Conservation (phyloP, 2,888 invertebrate species). For the Emesis furor region DNA sequence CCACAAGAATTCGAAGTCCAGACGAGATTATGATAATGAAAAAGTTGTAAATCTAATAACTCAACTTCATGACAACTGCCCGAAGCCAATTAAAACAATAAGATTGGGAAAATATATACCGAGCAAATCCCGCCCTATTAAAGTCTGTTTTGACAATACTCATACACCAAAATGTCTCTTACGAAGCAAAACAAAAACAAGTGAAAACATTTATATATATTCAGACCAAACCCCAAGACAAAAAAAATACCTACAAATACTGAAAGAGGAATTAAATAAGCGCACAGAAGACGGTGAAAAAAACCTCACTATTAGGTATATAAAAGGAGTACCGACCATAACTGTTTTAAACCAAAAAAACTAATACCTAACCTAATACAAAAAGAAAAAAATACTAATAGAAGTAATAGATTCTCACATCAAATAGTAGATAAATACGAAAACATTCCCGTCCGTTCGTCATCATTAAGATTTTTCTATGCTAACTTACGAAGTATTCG, state of each 20-base stretch:
- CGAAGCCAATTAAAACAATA: constrained; percentile 62
- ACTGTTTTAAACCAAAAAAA: too few relatives aligned
- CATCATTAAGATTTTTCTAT: too few relatives aligned
- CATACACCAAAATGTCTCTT: constrained; percentile 23
- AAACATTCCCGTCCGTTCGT: constrained; percentile 44
- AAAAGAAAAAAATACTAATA: too few relatives aligned
- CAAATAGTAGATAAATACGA: constrained; percentile 52
- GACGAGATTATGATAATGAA: constrained; percentile 54
- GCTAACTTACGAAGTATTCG: constrained; percentile 48
- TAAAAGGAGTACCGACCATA: too few relatives aligned
- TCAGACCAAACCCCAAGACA: too few relatives aligned
- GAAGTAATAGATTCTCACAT: constrained; percentile 41
- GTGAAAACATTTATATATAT: too few relatives aligned
- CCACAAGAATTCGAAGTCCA: constrained; percentile 40
- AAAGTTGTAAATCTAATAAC: constrained; percentile 53
- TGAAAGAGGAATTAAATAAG: too few relatives aligned
- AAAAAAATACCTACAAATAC: too few relatives aligned
- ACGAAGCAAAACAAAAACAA: too few relatives aligned
- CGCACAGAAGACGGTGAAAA: too few relatives aligned
- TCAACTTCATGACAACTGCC: constrained; percentile 46
- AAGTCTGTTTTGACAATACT: constrained; percentile 60
- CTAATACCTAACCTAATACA: neutral
- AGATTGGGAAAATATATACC: constrained; percentile 69
- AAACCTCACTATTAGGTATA: too few relatives aligned
- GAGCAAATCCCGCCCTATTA: constrained; percentile 64